Conservation (phyloP, 2,113 vertebrate species). For the Eubucco bourcierii region DNA sequence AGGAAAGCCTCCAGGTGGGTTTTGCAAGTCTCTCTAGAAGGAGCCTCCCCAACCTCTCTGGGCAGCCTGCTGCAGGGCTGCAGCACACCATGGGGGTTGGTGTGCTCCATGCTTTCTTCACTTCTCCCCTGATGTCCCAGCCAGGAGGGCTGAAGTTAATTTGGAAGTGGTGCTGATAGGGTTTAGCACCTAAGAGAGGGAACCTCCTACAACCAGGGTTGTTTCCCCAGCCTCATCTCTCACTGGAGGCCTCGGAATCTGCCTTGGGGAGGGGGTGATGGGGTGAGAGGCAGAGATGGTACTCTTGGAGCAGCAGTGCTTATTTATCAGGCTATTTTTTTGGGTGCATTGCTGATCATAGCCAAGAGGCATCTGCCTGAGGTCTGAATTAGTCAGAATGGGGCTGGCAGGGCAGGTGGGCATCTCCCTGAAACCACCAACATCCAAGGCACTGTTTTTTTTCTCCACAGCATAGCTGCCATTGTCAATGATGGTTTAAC, state of each 20-base stretch:
- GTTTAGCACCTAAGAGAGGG: neutral
- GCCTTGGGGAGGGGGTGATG: neutral
- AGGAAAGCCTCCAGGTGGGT: too few relatives aligned
- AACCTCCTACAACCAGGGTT: neutral
- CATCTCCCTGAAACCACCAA: slow-evolving; percentile 9
- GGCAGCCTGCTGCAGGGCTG: too few relatives aligned
- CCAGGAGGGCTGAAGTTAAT: neutral
- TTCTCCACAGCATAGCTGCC: slow-evolving; percentile 30
- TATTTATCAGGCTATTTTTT: slow-evolving; percentile 35
- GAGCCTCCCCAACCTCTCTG: too few relatives aligned
- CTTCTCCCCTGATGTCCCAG: neutral
- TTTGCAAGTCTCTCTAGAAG: too few relatives aligned
- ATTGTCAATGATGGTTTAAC: slow-evolving; percentile 62
- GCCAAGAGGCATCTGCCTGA: slow-evolving; percentile 38
- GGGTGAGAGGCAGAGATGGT: neutral
- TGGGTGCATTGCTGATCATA: neutral
- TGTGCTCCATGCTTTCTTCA: neutral
- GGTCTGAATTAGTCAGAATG: slow-evolving; percentile 44
- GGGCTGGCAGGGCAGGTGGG: slow-evolving; percentile 12
- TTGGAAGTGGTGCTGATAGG: neutral
- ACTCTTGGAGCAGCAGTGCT: slow-evolving; percentile 3
- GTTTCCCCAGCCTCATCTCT: neutral
- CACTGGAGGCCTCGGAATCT: neutral
- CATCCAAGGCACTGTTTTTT: slow-evolving; percentile 1
- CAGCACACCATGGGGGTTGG: neutral